Evolutionary conservation across 2,113 vertebrate species (phyloP).

Genomic region (Trogon surrucura): DNA sequence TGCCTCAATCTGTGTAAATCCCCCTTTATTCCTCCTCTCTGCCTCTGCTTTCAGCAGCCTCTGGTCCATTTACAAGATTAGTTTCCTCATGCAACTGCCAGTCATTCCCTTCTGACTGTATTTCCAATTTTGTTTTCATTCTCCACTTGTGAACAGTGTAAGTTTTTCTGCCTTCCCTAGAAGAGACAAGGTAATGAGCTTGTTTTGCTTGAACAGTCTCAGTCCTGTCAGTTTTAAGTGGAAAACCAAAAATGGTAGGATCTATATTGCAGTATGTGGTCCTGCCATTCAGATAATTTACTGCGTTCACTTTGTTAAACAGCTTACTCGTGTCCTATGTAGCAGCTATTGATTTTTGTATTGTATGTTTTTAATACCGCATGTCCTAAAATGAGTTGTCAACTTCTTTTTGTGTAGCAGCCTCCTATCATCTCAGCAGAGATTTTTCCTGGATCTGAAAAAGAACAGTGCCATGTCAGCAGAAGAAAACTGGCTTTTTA

Average conservation of each 20-base stretch:
- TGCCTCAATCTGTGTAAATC: slow-evolving; percentile 8
- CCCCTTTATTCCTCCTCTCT: not conserved
- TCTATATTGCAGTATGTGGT: not conserved
- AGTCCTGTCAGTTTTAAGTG: not conserved
- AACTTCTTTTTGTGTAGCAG: not conserved
- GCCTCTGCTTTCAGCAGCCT: not conserved
- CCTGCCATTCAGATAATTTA: not conserved
- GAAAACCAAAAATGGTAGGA: not conserved
- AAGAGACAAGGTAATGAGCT: slow-evolving; percentile 36
- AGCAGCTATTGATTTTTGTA: not conserved
- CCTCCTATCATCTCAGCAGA: not conserved
- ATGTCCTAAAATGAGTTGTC: not conserved
- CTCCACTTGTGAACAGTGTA: not conserved
- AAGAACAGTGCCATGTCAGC: not conserved
- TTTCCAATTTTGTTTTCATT: slow-evolving; percentile 23
- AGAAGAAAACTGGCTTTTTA: not conserved
- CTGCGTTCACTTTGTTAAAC: not conserved
- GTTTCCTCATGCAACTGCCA: not conserved
- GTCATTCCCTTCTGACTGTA: not conserved
- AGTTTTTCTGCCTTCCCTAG: not conserved
- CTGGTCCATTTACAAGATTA: slow-evolving; percentile 44
- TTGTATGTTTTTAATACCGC: not conserved
- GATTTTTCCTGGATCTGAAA: not conserved
- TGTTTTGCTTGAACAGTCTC: not conserved
- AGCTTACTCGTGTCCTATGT: not conserved